phyloP scores from a whole-genome alignment of 2,797 vertebrate species.

The Lindbergichthys nudifrons region DNA sequence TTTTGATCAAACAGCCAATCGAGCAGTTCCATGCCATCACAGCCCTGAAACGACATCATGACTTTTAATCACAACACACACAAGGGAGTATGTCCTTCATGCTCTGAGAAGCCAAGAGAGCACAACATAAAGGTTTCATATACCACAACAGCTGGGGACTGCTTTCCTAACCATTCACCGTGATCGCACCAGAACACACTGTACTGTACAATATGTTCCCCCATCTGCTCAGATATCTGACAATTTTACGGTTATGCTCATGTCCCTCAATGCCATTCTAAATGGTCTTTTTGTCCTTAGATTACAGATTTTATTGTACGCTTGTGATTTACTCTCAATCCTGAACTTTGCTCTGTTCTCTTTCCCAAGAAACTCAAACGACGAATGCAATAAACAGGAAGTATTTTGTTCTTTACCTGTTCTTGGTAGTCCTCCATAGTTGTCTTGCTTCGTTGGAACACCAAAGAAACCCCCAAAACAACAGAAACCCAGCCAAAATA shows the following conservation, averaged over 20 bases:
- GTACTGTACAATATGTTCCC: slow-evolving; percentile 17
- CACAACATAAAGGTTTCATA: background rate
- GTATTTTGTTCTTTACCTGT: slow-evolving; percentile 66
- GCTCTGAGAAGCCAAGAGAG: slow-evolving; percentile 6
- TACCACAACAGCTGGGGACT: slow-evolving; percentile 8
- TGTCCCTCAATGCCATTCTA: background rate
- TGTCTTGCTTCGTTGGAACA: slow-evolving; percentile 15
- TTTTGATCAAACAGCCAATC: slow-evolving; percentile 94
- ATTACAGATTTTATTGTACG: background rate
- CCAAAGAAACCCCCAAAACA: slow-evolving; percentile 32
- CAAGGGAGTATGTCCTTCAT: background rate
- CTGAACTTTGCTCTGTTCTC: slow-evolving; percentile 59
- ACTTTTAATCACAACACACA: slow-evolving; percentile 31
- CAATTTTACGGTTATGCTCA: background rate
- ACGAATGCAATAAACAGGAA: background rate
- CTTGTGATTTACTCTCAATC: slow-evolving; percentile 1
- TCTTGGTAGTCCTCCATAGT: slow-evolving; percentile 76
- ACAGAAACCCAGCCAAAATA: slow-evolving; percentile 47
- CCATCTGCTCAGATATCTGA: background rate
- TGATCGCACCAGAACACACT: background rate
- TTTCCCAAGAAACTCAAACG: background rate
- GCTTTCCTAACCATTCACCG: slow-evolving; percentile 8
- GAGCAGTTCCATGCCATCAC: slow-evolving; percentile 88
- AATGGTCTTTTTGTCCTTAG: background rate
- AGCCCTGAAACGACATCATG: slow-evolving; percentile 71